Base-by-base conservation (phyloP, 2,797 vertebrate species). In the Garrulus glandarius region DNA sequence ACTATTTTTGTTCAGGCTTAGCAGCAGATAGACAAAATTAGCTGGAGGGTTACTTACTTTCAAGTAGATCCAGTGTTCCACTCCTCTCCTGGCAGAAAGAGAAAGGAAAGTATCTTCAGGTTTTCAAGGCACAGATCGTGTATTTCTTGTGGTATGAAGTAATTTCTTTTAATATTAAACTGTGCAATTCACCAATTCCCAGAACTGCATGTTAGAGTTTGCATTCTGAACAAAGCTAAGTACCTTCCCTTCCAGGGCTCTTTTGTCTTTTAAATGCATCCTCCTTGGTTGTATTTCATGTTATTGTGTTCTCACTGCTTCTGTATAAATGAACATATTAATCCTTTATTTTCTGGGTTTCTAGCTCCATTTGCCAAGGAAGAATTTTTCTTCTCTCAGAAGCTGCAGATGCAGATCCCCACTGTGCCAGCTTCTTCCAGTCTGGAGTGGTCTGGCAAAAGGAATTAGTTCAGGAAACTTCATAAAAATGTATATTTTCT, bases 301-400 rank as follows among this genome's bases (percentile, higher is more conserved):
- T 92, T 84, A 92, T 67, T 89, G 82, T 95, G 86, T 87, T 92
- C 60, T 95, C 68, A 77, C 56, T 94, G 93, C 84, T 87, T 90
- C 92, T 87, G 68, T 95, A 91, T 83, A 95, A 97, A 95, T 95
- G 94, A 96, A 93, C 95, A 82, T 93, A 97, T 96, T 96, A 96
- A 96, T 96, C 94, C 93, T 92, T 95, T 82, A 95, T 96, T 97
- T 96, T 88, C 94, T 95, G 79, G 34, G 27, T 81, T 89, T 93
- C 81, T 90, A 95, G 85, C 85, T 95, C 81, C 59, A 46, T 92
- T 95, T 96, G 91, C 84, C 76, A 89, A 89, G 53, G 67, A 85
- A 93, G 68, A 44, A 71, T 91, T 93, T 91, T 93, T 93, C 50
- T 94, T 84, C 79, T 84, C 83, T 86, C 70, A 70, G 85, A 94